Conservation (phyloP, 2,113 vertebrate species). For the Ariopsis seemanni region DNA sequence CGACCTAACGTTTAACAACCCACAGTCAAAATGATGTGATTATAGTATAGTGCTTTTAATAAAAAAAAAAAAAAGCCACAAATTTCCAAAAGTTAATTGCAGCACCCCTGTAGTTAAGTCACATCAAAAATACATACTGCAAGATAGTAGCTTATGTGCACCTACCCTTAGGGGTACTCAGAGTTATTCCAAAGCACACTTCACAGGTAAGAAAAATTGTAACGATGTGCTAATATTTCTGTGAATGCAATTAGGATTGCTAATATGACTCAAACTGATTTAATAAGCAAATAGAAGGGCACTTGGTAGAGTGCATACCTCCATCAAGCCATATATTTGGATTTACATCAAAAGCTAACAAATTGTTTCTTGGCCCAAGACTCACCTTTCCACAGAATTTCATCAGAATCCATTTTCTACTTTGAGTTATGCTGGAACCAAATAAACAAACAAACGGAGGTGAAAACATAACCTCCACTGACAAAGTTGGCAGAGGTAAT, state of each 20-base stretch:
- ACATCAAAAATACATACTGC: background rate
- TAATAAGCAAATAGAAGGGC: background rate
- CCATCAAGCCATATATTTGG: no score
- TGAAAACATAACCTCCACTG: no score
- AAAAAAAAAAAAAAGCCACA: background rate
- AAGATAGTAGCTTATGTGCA: background rate
- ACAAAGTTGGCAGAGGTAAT: no score
- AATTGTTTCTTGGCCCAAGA: no score
- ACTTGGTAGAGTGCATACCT: no score
- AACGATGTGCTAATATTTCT: background rate
- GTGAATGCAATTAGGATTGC: background rate
- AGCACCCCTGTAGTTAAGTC: background rate
- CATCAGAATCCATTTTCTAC: no score
- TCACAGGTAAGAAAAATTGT: background rate
- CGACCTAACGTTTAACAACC: background rate
- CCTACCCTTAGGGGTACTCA: background rate
- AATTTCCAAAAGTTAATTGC: background rate
- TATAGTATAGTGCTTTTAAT: background rate
- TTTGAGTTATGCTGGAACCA: no score
- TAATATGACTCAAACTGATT: background rate
- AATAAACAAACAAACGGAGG: no score
- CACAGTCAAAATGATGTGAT: background rate
- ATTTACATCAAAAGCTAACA: no score
- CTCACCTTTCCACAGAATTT: no score
- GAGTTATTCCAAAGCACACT: background rate